phyloP scores from a whole-genome alignment of 2,797 vertebrate species.

The Vespertilio murinus region DNA sequence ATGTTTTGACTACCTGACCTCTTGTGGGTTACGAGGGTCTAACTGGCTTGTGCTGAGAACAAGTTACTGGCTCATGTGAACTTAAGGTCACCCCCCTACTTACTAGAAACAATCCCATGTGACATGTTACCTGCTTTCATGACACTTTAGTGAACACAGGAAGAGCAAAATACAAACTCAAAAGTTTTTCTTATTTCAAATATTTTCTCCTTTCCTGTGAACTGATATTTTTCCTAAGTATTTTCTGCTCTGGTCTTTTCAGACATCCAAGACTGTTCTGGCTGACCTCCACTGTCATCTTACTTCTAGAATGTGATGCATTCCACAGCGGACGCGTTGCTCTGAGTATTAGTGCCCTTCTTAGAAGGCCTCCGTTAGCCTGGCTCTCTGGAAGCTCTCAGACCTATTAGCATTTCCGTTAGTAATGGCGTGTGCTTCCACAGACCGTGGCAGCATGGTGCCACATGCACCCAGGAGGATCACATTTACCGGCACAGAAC shows the following conservation, averaged over 20 bases:
- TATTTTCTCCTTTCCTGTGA: not conserved
- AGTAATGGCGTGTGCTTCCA: not conserved
- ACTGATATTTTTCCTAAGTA: not conserved
- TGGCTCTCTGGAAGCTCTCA: not conserved
- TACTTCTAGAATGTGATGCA: not conserved
- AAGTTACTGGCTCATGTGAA: not conserved
- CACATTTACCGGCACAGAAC: not conserved
- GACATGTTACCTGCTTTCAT: not conserved
- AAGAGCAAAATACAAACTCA: not conserved
- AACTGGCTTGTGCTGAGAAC: slow-evolving; percentile 16
- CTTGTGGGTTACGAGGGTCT: slow-evolving; percentile 29
- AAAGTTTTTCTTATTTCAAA: not conserved
- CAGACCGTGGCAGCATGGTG: not conserved
- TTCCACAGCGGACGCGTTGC: not conserved
- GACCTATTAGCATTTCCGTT: not conserved
- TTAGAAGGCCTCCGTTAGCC: not conserved
- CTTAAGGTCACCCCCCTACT: not conserved
- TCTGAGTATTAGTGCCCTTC: not conserved
- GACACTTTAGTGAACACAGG: not conserved
- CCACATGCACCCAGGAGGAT: not conserved
- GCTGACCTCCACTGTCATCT: not conserved
- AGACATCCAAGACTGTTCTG: not conserved
- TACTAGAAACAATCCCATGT: not conserved
- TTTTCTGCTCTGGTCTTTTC: not conserved
- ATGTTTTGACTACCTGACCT: not conserved